phyloP scores from a whole-genome alignment of 2,797 vertebrate species.

The Pogonophryne albipinna region DNA sequence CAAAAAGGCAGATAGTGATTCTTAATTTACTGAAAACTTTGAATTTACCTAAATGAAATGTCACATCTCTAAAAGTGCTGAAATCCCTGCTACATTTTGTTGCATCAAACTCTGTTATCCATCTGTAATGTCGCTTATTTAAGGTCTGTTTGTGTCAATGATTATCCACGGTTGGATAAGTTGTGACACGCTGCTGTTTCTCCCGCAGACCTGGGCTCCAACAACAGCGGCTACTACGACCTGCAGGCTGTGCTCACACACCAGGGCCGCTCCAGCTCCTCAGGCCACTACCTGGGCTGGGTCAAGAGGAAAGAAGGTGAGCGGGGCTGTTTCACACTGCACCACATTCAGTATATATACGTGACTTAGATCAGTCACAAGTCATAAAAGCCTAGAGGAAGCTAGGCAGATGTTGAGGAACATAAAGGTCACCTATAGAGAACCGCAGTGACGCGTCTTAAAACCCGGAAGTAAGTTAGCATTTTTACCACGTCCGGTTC shows the following conservation, averaged over 20 bases:
- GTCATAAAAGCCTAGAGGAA: not conserved
- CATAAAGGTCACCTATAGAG: too few relatives aligned
- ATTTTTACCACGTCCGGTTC: too few relatives aligned
- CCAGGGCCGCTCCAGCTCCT: conserved; percentile 98
- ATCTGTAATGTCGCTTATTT: not conserved
- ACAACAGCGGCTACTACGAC: conserved; percentile 97
- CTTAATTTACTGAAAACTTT: too few relatives aligned
- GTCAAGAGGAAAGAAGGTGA: conserved; percentile 99
- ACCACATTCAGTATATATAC: too few relatives aligned
- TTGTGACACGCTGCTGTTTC: not conserved
- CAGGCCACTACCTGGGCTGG: conserved; percentile 98
- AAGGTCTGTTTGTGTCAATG: not conserved
- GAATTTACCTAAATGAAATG: too few relatives aligned
- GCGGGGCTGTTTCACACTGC: not conserved
- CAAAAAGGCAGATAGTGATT: too few relatives aligned
- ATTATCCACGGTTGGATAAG: not conserved
- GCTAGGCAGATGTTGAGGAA: too few relatives aligned
- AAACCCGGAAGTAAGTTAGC: too few relatives aligned
- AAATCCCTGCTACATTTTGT: not conserved
- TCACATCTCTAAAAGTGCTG: not conserved
- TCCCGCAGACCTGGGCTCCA: conserved; percentile 93
- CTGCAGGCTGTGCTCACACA: conserved; percentile 98
- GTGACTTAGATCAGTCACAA: not conserved
- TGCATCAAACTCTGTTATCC: not conserved
- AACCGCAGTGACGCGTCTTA: too few relatives aligned